Conservation (phyloP, 1,140 invertebrate species). For the Amphibalanus amphitrite region DNA sequence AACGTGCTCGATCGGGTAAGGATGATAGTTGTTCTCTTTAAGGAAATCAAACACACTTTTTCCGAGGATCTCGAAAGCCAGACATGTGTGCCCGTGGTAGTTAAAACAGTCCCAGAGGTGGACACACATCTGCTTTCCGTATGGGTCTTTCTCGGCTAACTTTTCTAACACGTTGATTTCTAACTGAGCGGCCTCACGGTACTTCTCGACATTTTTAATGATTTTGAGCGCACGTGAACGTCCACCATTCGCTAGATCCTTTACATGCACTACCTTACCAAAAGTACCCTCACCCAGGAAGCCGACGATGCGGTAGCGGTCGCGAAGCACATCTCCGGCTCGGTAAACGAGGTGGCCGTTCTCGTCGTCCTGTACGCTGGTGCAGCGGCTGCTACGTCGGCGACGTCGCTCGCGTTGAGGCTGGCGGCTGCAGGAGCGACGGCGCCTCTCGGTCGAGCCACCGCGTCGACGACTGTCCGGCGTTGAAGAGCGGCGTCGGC, state of each 20-base stretch:
- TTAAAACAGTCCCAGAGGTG: slow-evolving; percentile 37
- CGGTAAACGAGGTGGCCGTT: slow-evolving; percentile 99
- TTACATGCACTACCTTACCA: slow-evolving; percentile 98
- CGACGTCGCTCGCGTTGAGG: neutral
- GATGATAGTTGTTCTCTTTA: slow-evolving; percentile 38
- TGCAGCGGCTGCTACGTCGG: slow-evolving; percentile 35
- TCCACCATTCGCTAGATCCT: slow-evolving; percentile 87
- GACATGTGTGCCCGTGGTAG: slow-evolving; percentile 37
- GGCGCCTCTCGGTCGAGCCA: neutral
- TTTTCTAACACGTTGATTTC: slow-evolving; percentile 99
- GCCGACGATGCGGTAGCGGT: slow-evolving; percentile 79
- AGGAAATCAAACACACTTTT: slow-evolving; percentile 15
- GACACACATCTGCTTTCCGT: slow-evolving; percentile 60
- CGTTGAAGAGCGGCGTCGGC: neutral
- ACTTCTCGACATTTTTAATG: slow-evolving; percentile 99
- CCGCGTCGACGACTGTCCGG: neutral
- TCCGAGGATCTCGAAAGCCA: slow-evolving; percentile 37
- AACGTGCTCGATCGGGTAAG: slow-evolving; percentile 37
- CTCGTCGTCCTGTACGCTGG: slow-evolving; percentile 89
- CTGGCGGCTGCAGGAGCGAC: neutral
- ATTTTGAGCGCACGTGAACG: slow-evolving; percentile 91
- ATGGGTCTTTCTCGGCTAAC: slow-evolving; percentile 79
- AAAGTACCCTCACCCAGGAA: slow-evolving; percentile 99
- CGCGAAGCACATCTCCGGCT: slow-evolving; percentile 91
- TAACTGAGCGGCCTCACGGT: slow-evolving; percentile 94